Evolutionary conservation across 2,888 invertebrate species (phyloP), one percentile per base, ranked within the genome.

Genomic region (Diplazon laetatorius): DNA sequence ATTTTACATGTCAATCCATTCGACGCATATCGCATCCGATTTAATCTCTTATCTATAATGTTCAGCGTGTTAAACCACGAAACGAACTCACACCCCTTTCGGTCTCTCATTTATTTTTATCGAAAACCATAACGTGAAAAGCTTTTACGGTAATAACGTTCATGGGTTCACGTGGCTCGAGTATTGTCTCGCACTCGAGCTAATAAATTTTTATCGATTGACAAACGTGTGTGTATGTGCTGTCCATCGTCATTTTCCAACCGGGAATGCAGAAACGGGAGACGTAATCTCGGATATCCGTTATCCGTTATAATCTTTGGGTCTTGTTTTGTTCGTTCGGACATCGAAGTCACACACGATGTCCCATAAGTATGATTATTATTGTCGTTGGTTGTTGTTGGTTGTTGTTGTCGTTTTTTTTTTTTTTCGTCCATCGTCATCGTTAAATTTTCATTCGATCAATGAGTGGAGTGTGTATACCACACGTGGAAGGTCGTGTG

Each of bases 1-100:
- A 68, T 39, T 22, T 50, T 44, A 10, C 20, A 16, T 14, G 39
- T 39, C 20, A 18, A 30, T 12, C 30, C 42, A 6, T 66, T 42
- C 52, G 16, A 42, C 77, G 66, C 74, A 44, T 78, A 65, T 62
- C n/a, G n/a, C n/a, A n/a, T 37, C 84, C 85, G 87, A 87, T 88
- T 86, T 86, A 87, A 88, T 88, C 87, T 88, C 84, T 86, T 86
- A 82, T 55, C 82, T 83, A 85, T 87, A 30, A 30, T 30, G 84
- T 88, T 86, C 87, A 86, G 71, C 86, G 87, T 82, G 83, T 80
- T 82, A 82, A 84, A 80, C 84, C 22, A 9, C 37, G 30, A 39
- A n/a, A n/a, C n/a, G n/a, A n/a, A n/a, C n/a, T n/a, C 39, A 22
- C 0, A 8, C 46, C 9, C 8, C 1, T 14, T 5, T 18, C 46